Evolutionary conservation across 2,888 invertebrate species (phyloP).

Genomic region (Suillia variegata): DNA sequence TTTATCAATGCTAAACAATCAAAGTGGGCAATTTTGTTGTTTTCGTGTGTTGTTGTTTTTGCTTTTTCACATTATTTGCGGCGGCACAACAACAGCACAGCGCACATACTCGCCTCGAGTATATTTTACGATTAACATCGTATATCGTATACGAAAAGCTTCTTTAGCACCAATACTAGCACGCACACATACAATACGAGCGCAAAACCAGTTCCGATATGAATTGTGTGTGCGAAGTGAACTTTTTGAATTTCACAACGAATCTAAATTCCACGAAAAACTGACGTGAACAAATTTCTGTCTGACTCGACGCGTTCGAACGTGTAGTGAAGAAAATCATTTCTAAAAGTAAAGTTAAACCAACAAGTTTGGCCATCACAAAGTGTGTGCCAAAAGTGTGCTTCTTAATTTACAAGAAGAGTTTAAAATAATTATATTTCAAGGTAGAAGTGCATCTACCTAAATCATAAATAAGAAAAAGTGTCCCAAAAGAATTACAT

Average conservation of each 20-base stretch:
- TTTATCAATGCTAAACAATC: not conserved
- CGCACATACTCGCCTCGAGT: too few relatives aligned
- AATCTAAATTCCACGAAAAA: constrained; percentile 43
- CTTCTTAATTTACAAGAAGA: too few relatives aligned
- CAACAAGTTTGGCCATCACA: not conserved
- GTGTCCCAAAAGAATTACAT: too few relatives aligned
- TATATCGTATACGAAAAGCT: too few relatives aligned
- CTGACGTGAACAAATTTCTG: constrained; percentile 17
- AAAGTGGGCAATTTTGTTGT: not conserved
- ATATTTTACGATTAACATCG: too few relatives aligned
- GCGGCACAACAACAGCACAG: too few relatives aligned
- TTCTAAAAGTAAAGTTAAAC: not conserved
- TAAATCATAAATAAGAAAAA: too few relatives aligned
- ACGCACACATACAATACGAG: too few relatives aligned
- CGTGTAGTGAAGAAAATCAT: not conserved
- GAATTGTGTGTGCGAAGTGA: not conserved
- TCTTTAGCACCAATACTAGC: too few relatives aligned
- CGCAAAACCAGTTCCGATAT: not conserved
- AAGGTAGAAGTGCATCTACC: too few relatives aligned
- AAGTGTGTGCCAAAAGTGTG: not conserved
- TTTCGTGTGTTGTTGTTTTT: not conserved
- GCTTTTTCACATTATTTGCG: too few relatives aligned
- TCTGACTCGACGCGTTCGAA: constrained; percentile 14
- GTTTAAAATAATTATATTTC: too few relatives aligned
- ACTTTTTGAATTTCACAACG: constrained; percentile 55